Conservation (phyloP, 2,888 invertebrate genomes). For the Chesias legatella region DNA sequence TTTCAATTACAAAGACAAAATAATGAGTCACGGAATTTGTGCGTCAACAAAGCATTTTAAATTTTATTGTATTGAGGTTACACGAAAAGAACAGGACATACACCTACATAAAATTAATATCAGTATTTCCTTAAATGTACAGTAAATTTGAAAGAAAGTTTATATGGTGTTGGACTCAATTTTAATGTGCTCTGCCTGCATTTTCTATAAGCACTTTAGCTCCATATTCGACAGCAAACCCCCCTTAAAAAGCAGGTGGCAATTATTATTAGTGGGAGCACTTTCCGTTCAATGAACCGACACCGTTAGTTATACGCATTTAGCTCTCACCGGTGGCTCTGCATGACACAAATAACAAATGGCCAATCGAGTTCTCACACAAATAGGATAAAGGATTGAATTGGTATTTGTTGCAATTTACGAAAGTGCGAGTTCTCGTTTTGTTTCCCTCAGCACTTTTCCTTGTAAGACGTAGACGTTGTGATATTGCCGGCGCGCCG, state of each 20-base stretch:
- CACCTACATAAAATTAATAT: not conserved
- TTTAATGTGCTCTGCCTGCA: constrained; percentile 5
- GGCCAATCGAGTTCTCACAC: constrained; percentile 49
- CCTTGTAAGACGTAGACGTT: constrained; percentile 9
- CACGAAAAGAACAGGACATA: too few species aligned
- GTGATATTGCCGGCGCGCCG: constrained; percentile 9
- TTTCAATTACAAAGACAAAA: not conserved
- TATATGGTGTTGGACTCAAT: constrained; percentile 5
- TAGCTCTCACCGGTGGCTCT: constrained; percentile 61
- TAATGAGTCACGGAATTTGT: constrained; percentile 10
- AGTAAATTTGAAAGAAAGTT: constrained; percentile 6
- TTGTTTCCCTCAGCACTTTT: constrained; percentile 11
- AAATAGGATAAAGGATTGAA: constrained; percentile 39
- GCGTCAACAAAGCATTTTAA: constrained; percentile 6
- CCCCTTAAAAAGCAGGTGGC: constrained; percentile 65
- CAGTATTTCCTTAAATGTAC: not conserved
- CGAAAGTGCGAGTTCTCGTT: constrained; percentile 13
- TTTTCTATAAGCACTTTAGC: constrained; percentile 14
- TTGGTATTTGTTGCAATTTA: constrained; percentile 14
- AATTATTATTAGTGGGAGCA: constrained; percentile 69
- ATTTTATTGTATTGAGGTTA: constrained; percentile 4
- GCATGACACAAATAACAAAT: constrained; percentile 76
- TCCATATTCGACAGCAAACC: constrained; percentile 38
- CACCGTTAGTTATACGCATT: constrained; percentile 76
- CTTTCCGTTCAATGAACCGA: constrained; percentile 74